These are phyloP conservation scores for Paramuricea clavata DNA, from an alignment of 92 coral and sea anemone species.

Conservation along the genomic window DNA sequence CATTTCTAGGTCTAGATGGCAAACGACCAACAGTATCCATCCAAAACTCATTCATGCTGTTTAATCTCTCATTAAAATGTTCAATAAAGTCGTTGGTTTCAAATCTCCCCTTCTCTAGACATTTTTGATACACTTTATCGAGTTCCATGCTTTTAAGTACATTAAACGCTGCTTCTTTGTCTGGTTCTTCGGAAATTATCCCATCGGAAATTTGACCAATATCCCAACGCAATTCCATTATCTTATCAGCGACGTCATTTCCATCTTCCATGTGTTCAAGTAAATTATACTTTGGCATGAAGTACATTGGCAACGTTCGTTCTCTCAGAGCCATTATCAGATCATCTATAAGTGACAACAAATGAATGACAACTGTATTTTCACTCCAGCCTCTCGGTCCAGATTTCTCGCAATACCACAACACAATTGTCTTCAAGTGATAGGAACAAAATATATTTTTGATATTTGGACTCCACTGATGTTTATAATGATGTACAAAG, in stretches of 20 bases:
- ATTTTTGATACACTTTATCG: too few species aligned
- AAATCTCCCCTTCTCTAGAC: too few species aligned
- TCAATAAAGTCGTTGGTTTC: too few species aligned
- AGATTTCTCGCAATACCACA: slow-evolving; percentile 46
- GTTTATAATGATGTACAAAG: too few species aligned
- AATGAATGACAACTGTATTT: slow-evolving; percentile 16
- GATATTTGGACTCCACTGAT: too few species aligned
- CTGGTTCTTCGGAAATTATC: not conserved
- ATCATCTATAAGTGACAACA: slow-evolving; percentile 44
- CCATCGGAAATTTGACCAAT: not conserved
- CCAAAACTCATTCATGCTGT: too few species aligned
- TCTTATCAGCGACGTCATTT: not conserved
- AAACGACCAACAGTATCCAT: too few species aligned
- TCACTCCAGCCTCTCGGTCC: slow-evolving; percentile 18
- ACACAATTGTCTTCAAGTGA: slow-evolving; percentile 55
- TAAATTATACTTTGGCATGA: too few species aligned
- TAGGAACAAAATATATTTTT: slow-evolving; percentile 14
- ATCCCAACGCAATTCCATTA: not conserved
- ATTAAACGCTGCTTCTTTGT: not conserved
- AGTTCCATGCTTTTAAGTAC: too few species aligned
- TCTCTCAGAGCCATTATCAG: slow-evolving; percentile 28
- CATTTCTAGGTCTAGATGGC: too few species aligned
- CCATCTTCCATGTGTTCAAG: slow-evolving; percentile 14
- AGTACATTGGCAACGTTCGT: slow-evolving; percentile 36
- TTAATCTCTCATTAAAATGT: too few species aligned